phyloP scores from a whole-genome alignment of 2,113 vertebrate genomes.

The Felis chaus region DNA sequence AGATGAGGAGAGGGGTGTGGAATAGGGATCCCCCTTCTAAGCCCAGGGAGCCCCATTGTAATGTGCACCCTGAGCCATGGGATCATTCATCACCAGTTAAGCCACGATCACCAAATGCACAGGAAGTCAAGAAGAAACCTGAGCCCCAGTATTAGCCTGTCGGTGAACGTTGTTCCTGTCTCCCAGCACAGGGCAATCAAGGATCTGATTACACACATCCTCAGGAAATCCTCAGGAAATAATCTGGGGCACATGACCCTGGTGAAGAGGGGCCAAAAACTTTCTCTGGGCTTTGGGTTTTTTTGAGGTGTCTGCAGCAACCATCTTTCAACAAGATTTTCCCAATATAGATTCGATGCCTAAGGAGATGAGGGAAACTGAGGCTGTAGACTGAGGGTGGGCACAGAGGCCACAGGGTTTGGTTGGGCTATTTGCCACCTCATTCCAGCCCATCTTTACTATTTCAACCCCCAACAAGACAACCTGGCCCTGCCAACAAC shows the following conservation, averaged over 20 bases:
- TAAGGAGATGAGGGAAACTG: not conserved
- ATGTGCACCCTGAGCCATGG: not conserved
- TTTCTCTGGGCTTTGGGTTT: not conserved
- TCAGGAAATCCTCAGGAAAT: conserved; percentile 23
- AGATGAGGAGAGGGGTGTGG: not conserved
- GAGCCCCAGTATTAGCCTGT: not conserved
- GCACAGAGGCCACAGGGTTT: not conserved
- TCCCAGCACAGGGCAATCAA: not conserved
- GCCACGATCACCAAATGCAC: not conserved
- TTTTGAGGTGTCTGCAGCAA: not conserved
- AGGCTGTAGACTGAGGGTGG: not conserved
- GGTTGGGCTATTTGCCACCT: not conserved
- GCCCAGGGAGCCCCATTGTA: not conserved
- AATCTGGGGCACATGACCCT: not conserved
- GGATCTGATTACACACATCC: not conserved
- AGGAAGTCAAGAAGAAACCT: conserved; percentile 42
- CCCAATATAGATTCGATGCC: not conserved
- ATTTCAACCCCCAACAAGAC: not conserved
- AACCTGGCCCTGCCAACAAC: not conserved
- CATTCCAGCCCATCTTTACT: not conserved
- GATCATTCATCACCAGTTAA: not conserved
- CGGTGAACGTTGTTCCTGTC: not conserved
- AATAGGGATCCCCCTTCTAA: not conserved
- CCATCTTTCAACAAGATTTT: not conserved
- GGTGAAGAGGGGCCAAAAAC: not conserved